Base-by-base conservation (phyloP, 1,140 invertebrate species). In the Lineus longissimus region DNA sequence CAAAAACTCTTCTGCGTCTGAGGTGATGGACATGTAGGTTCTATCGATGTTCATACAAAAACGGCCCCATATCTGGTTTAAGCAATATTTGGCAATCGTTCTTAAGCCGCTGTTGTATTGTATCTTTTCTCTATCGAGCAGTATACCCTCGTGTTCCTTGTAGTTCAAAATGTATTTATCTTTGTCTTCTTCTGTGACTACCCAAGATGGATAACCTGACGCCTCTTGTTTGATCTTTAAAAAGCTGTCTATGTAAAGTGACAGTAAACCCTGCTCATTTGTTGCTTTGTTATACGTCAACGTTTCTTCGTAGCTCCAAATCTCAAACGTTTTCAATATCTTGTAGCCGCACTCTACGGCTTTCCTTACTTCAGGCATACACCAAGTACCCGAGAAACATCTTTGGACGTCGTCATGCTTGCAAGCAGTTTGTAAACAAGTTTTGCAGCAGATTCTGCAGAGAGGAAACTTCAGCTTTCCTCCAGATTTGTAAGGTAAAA, bases 361-460 rank as follows among this genome's bases (percentile, higher is more conserved):
- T 61, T 76, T 73, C 33, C 59, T 29, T 4, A 83, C 15, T 70
- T 84, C 81, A n/a, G 75, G 70, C 11, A 70, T 66, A 0, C 75
- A 72, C 74, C 77, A 83, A 2, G 76, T 81, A 55, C 81, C 81
- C 0, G 47, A 70, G 7, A 84, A 63, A 0, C 59, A 27, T 33
- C 78, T 62, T 51, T 82, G 6, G n/a, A 23, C 4, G 9, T 19
- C 47, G 9, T 27, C 64, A 66, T 83, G 79, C 9, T 13, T 15
- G 54, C 69, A 77, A n/a, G 59, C 7, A 4, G n/a, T 30, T 36
- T 64, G 22, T 1, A 41, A 15, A 1, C 40, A 45, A n/a, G 33
- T 17, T 13, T 67, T 45, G 22, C 56, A 65, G 60, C 73, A 73
- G 19, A 33, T 63, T 55, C 23, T 43, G 51, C 73, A 75, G n/a